These are phyloP conservation scores for Deilephila elpenor DNA, from an alignment of 2,888 invertebrate genomes.

Conservation along the genomic window DNA sequence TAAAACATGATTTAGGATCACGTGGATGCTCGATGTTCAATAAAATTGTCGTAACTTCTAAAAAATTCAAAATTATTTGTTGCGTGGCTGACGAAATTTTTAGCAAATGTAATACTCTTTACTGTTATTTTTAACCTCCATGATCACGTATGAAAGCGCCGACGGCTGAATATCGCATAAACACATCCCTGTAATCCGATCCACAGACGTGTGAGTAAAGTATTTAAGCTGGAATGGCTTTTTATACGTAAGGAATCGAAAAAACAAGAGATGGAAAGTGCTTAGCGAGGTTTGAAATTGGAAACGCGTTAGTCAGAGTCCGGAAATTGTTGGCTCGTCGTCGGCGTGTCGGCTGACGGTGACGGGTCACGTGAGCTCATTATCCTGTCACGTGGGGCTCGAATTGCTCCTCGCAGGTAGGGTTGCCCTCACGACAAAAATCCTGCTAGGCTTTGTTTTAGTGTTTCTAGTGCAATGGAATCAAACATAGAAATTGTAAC, in stretches of 20 bases:
- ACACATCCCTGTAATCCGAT: background rate
- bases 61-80: no score
- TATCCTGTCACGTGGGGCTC: constrained; percentile 51
- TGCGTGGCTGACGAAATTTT: no score
- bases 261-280: constrained; percentile 72
- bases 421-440: constrained; percentile 29
- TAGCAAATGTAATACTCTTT: no score
- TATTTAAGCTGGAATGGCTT: constrained; percentile 16
- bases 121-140: no score
- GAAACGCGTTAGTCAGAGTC: constrained; percentile 75
- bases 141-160: background rate
- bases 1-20: no score
- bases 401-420: constrained; percentile 35
- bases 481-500: background rate
- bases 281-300: constrained; percentile 80
- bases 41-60: no score
- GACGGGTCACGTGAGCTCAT: constrained; percentile 62
- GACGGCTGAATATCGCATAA: background rate
- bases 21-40: no score
- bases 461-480: background rate
- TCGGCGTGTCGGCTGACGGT: constrained; percentile 42
- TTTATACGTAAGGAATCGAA: constrained; percentile 50
- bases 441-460: background rate
- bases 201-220: constrained; percentile 13
- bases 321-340: constrained; percentile 78